Evolutionary conservation across 1,140 invertebrate species (phyloP).

Genomic region (Drosophila littoralis): DNA sequence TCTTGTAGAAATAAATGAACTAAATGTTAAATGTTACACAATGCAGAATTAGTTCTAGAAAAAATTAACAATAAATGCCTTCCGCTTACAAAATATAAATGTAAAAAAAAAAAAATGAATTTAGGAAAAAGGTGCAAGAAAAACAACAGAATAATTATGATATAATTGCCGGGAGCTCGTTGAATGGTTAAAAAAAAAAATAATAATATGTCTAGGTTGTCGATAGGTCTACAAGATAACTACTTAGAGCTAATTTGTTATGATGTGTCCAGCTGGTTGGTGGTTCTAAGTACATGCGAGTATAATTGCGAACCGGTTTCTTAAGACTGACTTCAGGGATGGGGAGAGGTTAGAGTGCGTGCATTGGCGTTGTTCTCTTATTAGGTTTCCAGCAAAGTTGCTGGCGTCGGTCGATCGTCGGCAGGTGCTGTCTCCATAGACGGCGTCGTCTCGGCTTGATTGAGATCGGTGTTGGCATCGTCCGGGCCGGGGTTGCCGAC

Average conservation of each 20-base stretch:
- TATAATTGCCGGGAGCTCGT: slow-evolving; percentile 15
- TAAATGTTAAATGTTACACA: slow-evolving; percentile 32
- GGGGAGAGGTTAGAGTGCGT: background rate
- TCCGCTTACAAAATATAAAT: slow-evolving; percentile 46
- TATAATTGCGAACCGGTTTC: slow-evolving; percentile 4
- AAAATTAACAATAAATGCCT: slow-evolving; percentile 65
- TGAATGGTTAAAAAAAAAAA: slow-evolving; percentile 23
- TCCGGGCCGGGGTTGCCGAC: slow-evolving; percentile 31
- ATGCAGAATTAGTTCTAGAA: slow-evolving; percentile 35
- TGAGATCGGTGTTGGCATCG: slow-evolving; percentile 39
- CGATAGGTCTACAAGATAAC: slow-evolving; percentile 31
- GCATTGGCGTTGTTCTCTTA: slow-evolving; percentile 1
- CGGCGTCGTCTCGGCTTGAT: slow-evolving; percentile 1
- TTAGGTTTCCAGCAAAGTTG: slow-evolving; percentile 47
- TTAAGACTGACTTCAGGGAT: background rate
- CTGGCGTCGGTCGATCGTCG: slow-evolving; percentile 5
- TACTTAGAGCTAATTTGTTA: slow-evolving; percentile 49
- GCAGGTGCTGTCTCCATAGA: background rate
- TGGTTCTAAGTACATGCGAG: slow-evolving; percentile 22
- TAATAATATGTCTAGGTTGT: slow-evolving; percentile 11
- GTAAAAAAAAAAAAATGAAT: slow-evolving; percentile 1
- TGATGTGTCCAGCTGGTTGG: slow-evolving; percentile 37
- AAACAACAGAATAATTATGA: slow-evolving; percentile 9
- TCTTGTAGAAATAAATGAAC: slow-evolving; percentile 70
- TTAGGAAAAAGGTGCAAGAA: slow-evolving; percentile 8